These are phyloP conservation scores for Nothobranchius kuhntae DNA, from an alignment of 2,113 vertebrate genomes.

Conservation along the genomic window DNA sequence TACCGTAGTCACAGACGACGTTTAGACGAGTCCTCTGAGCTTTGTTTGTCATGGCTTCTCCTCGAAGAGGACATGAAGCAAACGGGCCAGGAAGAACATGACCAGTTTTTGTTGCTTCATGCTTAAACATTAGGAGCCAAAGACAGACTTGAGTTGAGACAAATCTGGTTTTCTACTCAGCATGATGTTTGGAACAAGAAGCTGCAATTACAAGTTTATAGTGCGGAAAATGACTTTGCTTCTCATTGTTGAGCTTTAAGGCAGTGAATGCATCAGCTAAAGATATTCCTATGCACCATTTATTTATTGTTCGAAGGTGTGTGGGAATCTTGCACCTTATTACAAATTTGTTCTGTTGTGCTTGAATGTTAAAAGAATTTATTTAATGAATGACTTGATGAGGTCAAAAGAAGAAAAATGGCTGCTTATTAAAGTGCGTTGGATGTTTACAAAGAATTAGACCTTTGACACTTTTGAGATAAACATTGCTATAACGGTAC, in stretches of 20 bases:
- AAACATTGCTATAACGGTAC: no score
- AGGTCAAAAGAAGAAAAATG: conserved; percentile 27
- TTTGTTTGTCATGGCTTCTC: background rate
- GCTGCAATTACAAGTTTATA: conserved; percentile 18
- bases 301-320: conserved; percentile 29
- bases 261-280: conserved; percentile 19
- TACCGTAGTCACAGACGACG: conserved; percentile 17
- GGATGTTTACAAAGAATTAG: conserved; percentile 7
- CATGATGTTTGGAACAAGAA: background rate
- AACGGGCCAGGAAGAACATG: background rate
- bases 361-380: conserved; percentile 39
- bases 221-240: conserved; percentile 8
- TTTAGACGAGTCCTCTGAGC: background rate
- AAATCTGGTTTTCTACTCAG: conserved; percentile 32
- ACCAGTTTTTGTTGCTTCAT: conserved; percentile 7
- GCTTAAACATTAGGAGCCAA: conserved; percentile 48
- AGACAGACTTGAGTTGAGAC: conserved; percentile 23
- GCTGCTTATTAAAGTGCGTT: conserved; percentile 38
- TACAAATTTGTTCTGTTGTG: conserved; percentile 21
- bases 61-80: background rate
- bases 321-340: conserved; percentile 61
- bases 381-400: conserved; percentile 25
- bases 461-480: background rate
- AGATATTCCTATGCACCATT: conserved; percentile 53
- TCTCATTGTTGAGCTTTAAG: conserved; percentile 47